These are phyloP conservation scores for Bufo bufo DNA, from an alignment of 2,113 vertebrate species.

Conservation along the genomic window DNA sequence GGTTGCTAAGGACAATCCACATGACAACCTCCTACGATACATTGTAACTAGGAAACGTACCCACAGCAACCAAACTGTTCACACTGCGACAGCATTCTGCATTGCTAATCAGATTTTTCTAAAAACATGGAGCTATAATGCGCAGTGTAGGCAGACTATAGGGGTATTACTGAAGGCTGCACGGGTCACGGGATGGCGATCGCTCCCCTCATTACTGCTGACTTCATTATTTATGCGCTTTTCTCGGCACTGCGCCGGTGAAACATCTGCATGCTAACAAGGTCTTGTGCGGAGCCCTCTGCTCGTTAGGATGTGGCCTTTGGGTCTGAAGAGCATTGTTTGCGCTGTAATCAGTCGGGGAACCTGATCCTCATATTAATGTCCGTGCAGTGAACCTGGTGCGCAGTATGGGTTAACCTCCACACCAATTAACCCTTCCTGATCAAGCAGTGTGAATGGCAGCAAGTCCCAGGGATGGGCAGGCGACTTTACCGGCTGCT, in stretches of 20 bases:
- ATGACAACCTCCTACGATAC: not conserved
- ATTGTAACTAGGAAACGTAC: not conserved
- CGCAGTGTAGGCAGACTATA: not conserved
- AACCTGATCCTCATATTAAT: slow-evolving; percentile 65
- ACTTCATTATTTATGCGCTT: not conserved
- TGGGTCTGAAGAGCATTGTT: slow-evolving; percentile 63
- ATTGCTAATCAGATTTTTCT: not conserved
- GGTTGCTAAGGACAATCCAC: not conserved
- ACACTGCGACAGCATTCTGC: not conserved
- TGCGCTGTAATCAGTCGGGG: slow-evolving; percentile 61
- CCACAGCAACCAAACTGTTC: not conserved
- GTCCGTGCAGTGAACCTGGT: slow-evolving; percentile 57
- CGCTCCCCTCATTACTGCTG: not conserved
- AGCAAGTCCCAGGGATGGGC: not conserved
- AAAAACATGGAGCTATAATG: not conserved
- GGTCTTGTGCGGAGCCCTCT: slow-evolving; percentile 51
- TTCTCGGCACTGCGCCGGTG: not conserved
- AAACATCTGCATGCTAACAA: slow-evolving; percentile 47
- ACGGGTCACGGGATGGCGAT: not conserved
- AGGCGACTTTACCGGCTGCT: not conserved
- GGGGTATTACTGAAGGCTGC: not conserved
- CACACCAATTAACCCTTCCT: not conserved
- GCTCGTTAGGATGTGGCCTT: slow-evolving; percentile 70
- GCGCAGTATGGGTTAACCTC: not conserved
- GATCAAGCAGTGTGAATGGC: not conserved